Percentiles rank a stretch among this genome's conserved stretches.
These are phyloP conservation scores for Podilymbus podiceps DNA, from an alignment of 2,113 vertebrate genomes.

Conservation along the genomic window DNA sequence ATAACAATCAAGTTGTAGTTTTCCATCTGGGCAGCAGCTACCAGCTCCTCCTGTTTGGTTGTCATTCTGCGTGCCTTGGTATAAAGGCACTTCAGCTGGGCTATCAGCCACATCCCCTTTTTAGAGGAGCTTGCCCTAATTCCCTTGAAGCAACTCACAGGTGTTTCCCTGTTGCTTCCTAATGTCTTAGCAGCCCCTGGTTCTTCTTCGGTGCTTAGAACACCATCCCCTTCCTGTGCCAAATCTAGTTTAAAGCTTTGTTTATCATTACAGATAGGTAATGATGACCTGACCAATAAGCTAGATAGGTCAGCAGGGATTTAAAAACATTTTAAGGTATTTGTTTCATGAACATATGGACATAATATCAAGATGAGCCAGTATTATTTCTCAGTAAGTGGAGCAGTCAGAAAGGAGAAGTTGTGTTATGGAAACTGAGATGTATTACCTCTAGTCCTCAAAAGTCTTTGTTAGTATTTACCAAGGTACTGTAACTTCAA, in stretches of 20 bases:
- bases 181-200: neutral
- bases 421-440: neutral
- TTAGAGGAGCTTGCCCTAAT: neutral
- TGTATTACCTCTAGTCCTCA: neutral
- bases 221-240: too few relatives aligned
- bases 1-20: neutral
- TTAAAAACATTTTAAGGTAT: neutral
- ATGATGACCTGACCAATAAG: too few relatives aligned
- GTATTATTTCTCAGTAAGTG: neutral
- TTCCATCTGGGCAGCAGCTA: neutral
- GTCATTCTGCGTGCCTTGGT: too few relatives aligned
- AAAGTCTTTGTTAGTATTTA: neutral
- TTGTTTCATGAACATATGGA: neutral
- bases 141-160: neutral
- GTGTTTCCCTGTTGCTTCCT: neutral
- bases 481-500: neutral
- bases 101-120: neutral
- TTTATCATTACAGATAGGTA: too few relatives aligned
- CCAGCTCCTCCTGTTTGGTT: neutral
- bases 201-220: neutral
- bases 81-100: too few relatives aligned
- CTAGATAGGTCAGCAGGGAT: neutral
- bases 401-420: neutral
- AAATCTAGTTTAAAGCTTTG: too few relatives aligned
- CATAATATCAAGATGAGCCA: neutral